Base-by-base conservation (phyloP, 2,797 vertebrate genomes). In the Pitangus sulphuratus region DNA sequence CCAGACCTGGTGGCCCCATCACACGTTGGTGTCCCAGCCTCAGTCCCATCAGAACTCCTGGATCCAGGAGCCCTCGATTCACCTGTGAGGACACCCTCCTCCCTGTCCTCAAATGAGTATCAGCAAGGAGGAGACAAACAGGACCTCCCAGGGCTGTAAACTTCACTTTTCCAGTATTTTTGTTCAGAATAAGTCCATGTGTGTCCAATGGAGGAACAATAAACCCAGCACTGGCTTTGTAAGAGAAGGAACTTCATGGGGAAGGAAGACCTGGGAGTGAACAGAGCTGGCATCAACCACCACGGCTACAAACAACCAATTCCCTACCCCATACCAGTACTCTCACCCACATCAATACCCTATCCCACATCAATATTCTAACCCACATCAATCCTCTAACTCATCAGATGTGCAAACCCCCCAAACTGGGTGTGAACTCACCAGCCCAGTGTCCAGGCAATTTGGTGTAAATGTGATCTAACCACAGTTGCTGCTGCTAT, bases 141-240 rank as follows among this genome's bases (percentile, higher is more conserved):
- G 18, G 18, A 9, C 35, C 25, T 35, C 39, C 31, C 28, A 37
- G 40, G 54, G 45, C 54, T 84, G 31, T 35, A 80, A 31, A 48
- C 22, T 56, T 39, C 7, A 6, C 8, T 12, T 13, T n/a, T 35
- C 26, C 9, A 16, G 39, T 25, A 30, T 30, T 8, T 56, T 30
- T 4, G 9, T 31, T 14, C 48, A 15, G 3, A 74, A 47, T 1
- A 31, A 39, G 8, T 25, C 28, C 1, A 0, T 3, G 2, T 7
- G 21, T 21, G 28, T 8, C 53, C 18, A 9, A 9, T 0, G 1
- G 44, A 53, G 44, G 40, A 40, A 19, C 6, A 6, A n/a, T 2
- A 45, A 58, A 22, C 33, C 44, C n/a, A 15, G 1, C 0, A 0
- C 18, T 19, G n/a, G 53, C 54, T 56, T 20, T 28, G 17, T 3